A percentile compares a stretch with the other conserved stretches of the same genome.
Evolutionary conservation across 2,888 invertebrate genomes (phyloP).

Genomic region (Amblyjoppa proteus): DNA sequence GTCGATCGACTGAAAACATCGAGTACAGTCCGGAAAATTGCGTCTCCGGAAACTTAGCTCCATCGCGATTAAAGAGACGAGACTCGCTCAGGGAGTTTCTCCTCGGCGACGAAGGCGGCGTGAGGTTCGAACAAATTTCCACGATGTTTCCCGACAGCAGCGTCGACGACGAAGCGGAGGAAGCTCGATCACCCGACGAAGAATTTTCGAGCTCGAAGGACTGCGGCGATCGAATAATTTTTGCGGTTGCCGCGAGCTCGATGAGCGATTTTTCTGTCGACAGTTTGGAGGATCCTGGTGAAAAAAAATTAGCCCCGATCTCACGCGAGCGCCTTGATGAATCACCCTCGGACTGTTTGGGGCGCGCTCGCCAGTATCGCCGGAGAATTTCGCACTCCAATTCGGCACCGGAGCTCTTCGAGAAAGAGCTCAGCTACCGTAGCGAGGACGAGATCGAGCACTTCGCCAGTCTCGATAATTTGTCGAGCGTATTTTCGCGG

Average conservation of each 20-base stretch:
- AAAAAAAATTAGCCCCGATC: conserved; percentile 1
- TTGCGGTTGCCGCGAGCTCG: neutral
- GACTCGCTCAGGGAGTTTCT: conserved; percentile 4
- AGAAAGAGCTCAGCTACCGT: neutral
- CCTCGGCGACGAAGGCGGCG: neutral
- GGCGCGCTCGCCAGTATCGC: neutral
- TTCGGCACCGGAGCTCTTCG: conserved; percentile 19
- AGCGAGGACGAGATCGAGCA: neutral
- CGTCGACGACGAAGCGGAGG: neutral
- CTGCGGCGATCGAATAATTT: neutral
- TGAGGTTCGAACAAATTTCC: neutral
- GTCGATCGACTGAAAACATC: neutral
- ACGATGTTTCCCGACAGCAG: neutral
- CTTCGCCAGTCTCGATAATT: conserved; percentile 35
- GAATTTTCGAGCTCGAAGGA: neutral
- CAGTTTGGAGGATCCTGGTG: neutral
- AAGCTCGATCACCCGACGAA: neutral
- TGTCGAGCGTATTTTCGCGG: neutral
- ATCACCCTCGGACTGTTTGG: neutral
- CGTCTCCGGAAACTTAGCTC: neutral
- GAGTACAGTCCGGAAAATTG: neutral
- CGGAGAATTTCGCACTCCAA: conserved; percentile 16
- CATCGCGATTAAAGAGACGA: neutral
- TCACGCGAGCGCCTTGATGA: neutral
- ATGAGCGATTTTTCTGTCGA: neutral